Evolutionary conservation across 2,797 vertebrate species (phyloP).

Genomic region (Eutrigla gurnardus): DNA sequence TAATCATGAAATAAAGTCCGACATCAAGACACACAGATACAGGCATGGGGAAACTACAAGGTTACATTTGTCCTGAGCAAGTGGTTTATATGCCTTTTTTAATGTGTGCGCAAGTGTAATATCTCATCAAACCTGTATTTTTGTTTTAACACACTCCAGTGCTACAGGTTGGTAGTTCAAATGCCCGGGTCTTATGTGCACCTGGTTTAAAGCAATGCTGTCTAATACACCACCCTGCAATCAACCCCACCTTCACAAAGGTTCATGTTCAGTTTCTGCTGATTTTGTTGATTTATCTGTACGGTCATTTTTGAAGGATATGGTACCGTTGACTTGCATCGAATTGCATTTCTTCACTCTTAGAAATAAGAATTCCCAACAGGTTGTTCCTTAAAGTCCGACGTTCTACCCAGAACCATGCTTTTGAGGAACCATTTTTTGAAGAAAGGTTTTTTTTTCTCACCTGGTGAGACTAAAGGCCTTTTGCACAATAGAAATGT

Average conservation of each 20-base stretch:
- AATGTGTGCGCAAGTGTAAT: slow-evolving; percentile 15
- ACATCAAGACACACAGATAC: slow-evolving; percentile 3
- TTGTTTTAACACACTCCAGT: neutral
- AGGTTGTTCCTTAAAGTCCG: too few species aligned
- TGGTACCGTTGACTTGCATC: neutral
- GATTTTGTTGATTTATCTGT: neutral
- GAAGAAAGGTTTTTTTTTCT: neutral
- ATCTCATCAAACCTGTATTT: slow-evolving; percentile 31
- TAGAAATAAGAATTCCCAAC: neutral
- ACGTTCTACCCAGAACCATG: too few species aligned
- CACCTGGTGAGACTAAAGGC: neutral
- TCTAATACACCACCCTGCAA: too few species aligned
- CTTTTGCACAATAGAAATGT: too few species aligned
- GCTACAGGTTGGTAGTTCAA: slow-evolving; percentile 1
- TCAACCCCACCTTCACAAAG: too few species aligned
- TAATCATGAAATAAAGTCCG: slow-evolving; percentile 38
- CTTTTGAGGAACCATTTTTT: neutral
- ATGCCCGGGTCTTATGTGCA: neutral
- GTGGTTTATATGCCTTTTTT: slow-evolving; percentile 36
- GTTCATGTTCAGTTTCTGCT: too few species aligned
- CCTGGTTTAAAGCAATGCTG: too few species aligned
- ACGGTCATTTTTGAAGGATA: neutral
- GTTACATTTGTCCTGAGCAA: neutral
- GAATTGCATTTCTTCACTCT: neutral
- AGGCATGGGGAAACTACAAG: slow-evolving; percentile 6